A percentile compares a stretch with the other conserved stretches of the same genome.
Evolutionary conservation across 2,888 invertebrate species (phyloP).

Genomic region (Tetragnatha montana): DNA sequence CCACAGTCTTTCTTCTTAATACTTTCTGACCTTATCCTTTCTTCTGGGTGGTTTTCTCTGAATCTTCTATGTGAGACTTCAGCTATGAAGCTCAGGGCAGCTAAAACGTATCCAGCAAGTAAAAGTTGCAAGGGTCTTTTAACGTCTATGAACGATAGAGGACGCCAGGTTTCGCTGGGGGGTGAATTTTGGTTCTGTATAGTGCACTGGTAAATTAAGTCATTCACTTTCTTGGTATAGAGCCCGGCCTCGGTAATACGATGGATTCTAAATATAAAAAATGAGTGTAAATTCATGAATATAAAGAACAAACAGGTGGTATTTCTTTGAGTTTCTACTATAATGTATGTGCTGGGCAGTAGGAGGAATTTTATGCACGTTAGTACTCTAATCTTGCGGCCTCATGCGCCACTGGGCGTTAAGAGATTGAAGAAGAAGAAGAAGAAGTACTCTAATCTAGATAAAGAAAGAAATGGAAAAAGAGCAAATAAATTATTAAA

Average conservation of each 20-base stretch:
- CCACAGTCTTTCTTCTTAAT: neutral
- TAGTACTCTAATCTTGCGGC: too few species aligned
- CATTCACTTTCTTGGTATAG: neutral
- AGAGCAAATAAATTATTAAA: too few species aligned
- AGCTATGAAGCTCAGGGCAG: neutral
- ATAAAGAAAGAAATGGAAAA: too few species aligned
- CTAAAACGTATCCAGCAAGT: neutral
- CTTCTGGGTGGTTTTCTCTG: neutral
- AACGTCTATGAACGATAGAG: slow-evolving; percentile 11
- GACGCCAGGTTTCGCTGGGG: neutral
- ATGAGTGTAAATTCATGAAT: neutral
- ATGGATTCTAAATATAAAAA: slow-evolving; percentile 14
- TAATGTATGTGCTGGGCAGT: too few species aligned
- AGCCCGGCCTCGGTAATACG: slow-evolving; percentile 21
- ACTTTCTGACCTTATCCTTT: neutral
- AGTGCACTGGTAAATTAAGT: neutral
- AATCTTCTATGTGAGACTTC: slow-evolving; percentile 4
- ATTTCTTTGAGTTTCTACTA: too few species aligned
- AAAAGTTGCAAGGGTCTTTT: neutral
- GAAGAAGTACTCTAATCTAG: too few species aligned
- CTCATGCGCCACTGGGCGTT: too few species aligned
- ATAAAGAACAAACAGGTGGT: too few species aligned
- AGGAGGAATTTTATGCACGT: too few species aligned
- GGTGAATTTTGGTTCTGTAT: neutral
- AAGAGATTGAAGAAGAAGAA: too few species aligned